Evolutionary conservation across 2,797 vertebrate species (phyloP), one percentile per base, ranked within the genome.

Genomic region (Eurystomus glaucurus): DNA sequence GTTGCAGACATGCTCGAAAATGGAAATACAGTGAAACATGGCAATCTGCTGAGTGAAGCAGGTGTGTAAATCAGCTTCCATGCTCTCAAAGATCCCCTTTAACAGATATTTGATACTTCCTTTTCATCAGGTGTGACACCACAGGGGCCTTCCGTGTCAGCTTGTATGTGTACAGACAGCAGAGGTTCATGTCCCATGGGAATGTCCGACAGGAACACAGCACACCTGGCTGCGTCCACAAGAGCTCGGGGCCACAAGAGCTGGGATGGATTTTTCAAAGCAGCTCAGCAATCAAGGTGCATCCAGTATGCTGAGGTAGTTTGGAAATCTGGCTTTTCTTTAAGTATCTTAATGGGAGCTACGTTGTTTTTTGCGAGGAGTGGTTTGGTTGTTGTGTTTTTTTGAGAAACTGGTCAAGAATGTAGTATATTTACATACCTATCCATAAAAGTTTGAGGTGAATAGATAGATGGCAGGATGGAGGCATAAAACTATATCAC

Each of bases 141-240:
- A 2, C 14, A 33, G 51, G 43, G 58, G 28, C 41, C 35, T 39
- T 8, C 68, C 60, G 11, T 43, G 45, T 54, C 33, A 39, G 50
- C 2, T 50, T 64, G 22, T 61, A 2, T 0, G 0, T 23, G 31
- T 5, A 11, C 0, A 0, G n/a, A 29, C 10, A 4, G 60, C 18
- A 41, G 28, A 71, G 50, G 45, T 17, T 58, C 25, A 33, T 46
- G 17, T 25, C 46, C 0, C 0, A 25, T 12, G 14, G 58, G 20
- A n/a, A 20, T 41, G 13, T 25, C 43, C 0, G 0, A 25, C 11
- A 21, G 64, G 18, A n/a, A 23, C 4, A 48, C 11, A 15, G 51
- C 14, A 25, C 26, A 0, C 11, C 0, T 11, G 50, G 41, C 57
- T 57, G 28, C 17, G 5, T 54, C 43, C 64, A 50, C 58, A n/a